These are phyloP conservation scores for Rhamnusium bicolor DNA, from an alignment of 2,888 invertebrate genomes.

Conservation along the genomic window DNA sequence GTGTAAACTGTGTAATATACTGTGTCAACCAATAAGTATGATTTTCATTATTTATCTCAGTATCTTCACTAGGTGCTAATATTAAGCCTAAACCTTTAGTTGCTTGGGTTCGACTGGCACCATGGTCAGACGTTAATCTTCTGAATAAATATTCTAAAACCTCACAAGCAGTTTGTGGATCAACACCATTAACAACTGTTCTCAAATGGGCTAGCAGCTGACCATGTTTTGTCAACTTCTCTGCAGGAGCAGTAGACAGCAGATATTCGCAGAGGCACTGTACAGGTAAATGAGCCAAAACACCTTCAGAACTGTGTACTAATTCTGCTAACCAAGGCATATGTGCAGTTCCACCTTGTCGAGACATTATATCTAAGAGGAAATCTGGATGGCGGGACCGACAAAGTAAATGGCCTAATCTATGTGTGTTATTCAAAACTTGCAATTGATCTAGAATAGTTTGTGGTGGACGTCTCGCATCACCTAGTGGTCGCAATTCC, in stretches of 20 bases:
- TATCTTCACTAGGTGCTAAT: conserved; percentile 68
- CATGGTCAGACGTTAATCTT: conserved; percentile 84
- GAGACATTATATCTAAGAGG: conserved; percentile 91
- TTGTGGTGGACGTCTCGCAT: conserved; percentile 86
- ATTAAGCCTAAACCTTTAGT: conserved; percentile 72
- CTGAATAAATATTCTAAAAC: conserved; percentile 92
- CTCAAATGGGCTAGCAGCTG: conserved; percentile 78
- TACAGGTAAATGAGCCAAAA: conserved; percentile 91
- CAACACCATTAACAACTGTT: conserved; percentile 72
- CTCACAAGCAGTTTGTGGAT: conserved; percentile 79
- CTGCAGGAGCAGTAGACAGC: conserved; percentile 79
- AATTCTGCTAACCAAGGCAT: conserved; percentile 98
- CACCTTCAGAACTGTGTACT: conserved; percentile 92
- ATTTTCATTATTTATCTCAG: conserved; percentile 62
- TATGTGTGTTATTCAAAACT: conserved; percentile 82
- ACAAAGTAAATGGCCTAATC: conserved; percentile 91
- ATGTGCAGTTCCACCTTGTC: conserved; percentile 88
- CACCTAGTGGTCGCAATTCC: conserved; percentile 88
- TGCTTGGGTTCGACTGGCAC: conserved; percentile 84
- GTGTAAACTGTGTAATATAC: conserved; percentile 82
- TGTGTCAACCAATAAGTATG: conserved; percentile 75
- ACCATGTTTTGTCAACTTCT: conserved; percentile 81
- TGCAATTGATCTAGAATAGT: conserved; percentile 85
- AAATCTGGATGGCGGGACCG: conserved; percentile 92
- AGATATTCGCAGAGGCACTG: conserved; percentile 98